A percentile compares a stretch with the other conserved stretches of the same genome.
Evolutionary conservation across 2,797 vertebrate genomes (phyloP).

Genomic region (Arnoldichthys spilopterus): DNA sequence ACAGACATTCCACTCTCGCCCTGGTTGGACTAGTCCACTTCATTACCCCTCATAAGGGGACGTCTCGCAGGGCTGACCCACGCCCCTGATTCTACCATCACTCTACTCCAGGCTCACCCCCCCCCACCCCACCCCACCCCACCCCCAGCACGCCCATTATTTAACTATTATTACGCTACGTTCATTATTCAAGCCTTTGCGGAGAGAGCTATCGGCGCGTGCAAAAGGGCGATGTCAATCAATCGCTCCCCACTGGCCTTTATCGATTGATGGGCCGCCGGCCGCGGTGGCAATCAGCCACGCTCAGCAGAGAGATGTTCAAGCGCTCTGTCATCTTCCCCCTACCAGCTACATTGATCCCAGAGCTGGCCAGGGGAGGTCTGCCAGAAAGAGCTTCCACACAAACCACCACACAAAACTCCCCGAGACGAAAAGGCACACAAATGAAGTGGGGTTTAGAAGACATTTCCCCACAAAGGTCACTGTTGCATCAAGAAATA

Average conservation of each 20-base stretch:
- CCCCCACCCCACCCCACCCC: conserved; percentile 24
- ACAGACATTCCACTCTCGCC: conserved; percentile 36
- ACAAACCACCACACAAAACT: too few species aligned
- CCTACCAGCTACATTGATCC: conserved; percentile 75
- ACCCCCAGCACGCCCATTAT: conserved; percentile 62
- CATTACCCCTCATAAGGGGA: conserved; percentile 58
- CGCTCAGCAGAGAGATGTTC: conserved; percentile 76
- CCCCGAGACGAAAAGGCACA: not conserved
- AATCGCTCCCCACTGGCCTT: conserved; percentile 71
- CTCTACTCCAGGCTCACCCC: conserved; percentile 43
- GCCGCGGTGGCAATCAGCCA: conserved; percentile 61
- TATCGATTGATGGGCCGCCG: conserved; percentile 76
- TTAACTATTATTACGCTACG: conserved; percentile 67
- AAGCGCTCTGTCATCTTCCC: conserved; percentile 75
- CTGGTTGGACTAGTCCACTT: conserved; percentile 41
- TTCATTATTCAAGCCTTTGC: conserved; percentile 76
- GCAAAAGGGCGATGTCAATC: conserved; percentile 81
- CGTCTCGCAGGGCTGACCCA: conserved; percentile 58
- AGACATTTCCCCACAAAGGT: not conserved
- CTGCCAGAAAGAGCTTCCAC: conserved; percentile 2
- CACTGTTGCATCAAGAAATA: too few species aligned
- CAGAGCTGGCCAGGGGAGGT: not conserved
- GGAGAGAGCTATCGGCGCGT: conserved; percentile 70
- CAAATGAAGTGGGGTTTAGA: not conserved
- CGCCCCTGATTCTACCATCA: conserved; percentile 52